Percentiles rank a stretch among this genome's conserved stretches.
phyloP scores from a whole-genome alignment of 2,888 invertebrate genomes.

The Polyploca ridens region DNA sequence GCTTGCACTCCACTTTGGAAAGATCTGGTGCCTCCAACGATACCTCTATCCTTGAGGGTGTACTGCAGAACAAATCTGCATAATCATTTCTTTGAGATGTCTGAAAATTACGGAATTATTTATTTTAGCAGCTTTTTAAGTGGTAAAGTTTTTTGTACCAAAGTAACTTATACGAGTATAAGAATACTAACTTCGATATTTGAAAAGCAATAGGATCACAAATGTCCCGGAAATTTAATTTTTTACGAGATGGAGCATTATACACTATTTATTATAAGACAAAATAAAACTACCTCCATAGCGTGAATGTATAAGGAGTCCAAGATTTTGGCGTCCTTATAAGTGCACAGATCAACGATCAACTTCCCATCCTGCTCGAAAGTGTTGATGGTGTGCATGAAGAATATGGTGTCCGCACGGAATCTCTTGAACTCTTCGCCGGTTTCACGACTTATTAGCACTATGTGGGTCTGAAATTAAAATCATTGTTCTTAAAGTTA shows the following conservation, averaged over 20 bases:
- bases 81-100: conserved; percentile 1
- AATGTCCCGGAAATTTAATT: no score
- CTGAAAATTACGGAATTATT: background rate
- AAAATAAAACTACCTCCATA: conserved; percentile 59
- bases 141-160: no score
- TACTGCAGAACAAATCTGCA: background rate
- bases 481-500: background rate
- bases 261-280: no score
- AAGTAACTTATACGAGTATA: no score
- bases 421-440: conserved; percentile 79
- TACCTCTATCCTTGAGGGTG: conserved; percentile 10
- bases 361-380: conserved; percentile 89
- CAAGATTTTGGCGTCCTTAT: conserved; percentile 91
- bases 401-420: conserved; percentile 89
- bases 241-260: no score
- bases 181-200: no score
- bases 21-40: background rate
- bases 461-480: conserved; percentile 85
- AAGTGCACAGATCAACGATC: conserved; percentile 92
- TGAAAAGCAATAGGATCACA: no score
- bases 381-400: conserved; percentile 93
- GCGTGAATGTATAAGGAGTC: conserved; percentile 94
- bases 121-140: no score
- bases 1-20: background rate
- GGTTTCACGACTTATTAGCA: conserved; percentile 85